Base-by-base conservation (phyloP, 92 coral and sea anemone genomes). In the Parazoanthus darwini region DNA sequence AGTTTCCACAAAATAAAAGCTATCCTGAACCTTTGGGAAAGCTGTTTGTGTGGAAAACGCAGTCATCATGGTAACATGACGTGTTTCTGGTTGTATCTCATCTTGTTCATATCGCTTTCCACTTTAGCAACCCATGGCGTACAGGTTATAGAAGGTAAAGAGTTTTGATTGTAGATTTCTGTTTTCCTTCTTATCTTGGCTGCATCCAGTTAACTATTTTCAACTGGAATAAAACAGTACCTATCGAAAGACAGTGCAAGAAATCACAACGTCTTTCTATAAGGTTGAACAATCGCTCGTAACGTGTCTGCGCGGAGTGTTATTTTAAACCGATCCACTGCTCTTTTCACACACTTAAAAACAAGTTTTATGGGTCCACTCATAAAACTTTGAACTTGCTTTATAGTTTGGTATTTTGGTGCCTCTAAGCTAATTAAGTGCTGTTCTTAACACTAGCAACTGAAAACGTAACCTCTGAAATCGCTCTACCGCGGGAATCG, bases 31-130 rank as follows among this genome's bases (percentile, higher is more conserved):
- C 75, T 6, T 48, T 68, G 29, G 38, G 78, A 71, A 48, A 18
- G 7, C 36, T 66, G 59, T 48, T 26, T 70, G 79, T 71, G 43
- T 68, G 48, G 66, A 84, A 91, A 79, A 91, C 16, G 66, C 59
- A 20, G 90, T 90, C 91, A 90, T 79, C 94, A 94, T 94, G 98
- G 98, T 93, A 94, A 82, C 94, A 94, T 94, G 98, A 93, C 81
- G 94, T 91, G 46, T 68, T 84, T 72, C 56, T 70, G 79, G 78
- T 72, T 79, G 68, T 84, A 48, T 71, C 44, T 84, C 78, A 71
- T 46, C 42, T 8, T 58, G 44, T 56, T 71, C 25, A 46, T 73
- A 35, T 84, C 78, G 71, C 79, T 84, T 70, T 22, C 87, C 68
- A 48, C 50, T 33, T 44, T 26, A 71, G 56, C 26, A 20, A 42